A percentile compares a stretch with the other conserved stretches of the same genome.
Evolutionary conservation across 2,113 vertebrate species (phyloP).

Genomic region (Calyptomena viridis): DNA sequence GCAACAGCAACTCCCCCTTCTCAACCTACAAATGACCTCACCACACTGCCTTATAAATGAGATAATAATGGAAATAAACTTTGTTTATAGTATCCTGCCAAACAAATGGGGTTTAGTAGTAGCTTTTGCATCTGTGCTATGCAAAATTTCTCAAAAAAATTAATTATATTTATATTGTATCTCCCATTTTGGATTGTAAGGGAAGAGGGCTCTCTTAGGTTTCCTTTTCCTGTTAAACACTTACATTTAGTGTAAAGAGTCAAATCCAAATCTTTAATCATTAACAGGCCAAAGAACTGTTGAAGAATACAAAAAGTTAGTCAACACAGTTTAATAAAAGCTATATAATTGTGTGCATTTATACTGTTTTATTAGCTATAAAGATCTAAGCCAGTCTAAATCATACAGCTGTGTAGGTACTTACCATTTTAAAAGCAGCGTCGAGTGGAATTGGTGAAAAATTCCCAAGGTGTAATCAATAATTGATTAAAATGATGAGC

Average conservation of each 20-base stretch:
- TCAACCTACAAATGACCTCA: fast-evolving
- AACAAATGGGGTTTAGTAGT: background rate
- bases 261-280: slow-evolving; percentile 59
- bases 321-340: slow-evolving; percentile 26
- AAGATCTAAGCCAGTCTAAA: slow-evolving; percentile 18
- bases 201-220: background rate
- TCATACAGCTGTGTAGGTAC: slow-evolving; percentile 26
- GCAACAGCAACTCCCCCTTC: background rate
- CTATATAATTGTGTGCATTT: slow-evolving; percentile 10
- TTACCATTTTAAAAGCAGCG: slow-evolving; percentile 61
- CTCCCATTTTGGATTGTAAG: background rate
- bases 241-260: slow-evolving; percentile 28
- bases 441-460: slow-evolving; percentile 1
- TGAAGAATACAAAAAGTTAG: slow-evolving; percentile 40
- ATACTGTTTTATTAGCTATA: background rate
- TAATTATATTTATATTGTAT: no score
- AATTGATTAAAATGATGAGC: slow-evolving; percentile 46
- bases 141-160: background rate
- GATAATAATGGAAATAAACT: background rate
- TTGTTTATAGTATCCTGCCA: background rate
- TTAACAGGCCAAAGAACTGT: slow-evolving; percentile 38
- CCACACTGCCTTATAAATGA: background rate
- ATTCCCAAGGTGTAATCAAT: slow-evolving; percentile 15
- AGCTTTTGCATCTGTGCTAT: background rate
- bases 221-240: slow-evolving; percentile 13